These are phyloP conservation scores for Mastomys coucha DNA, from an alignment of 2,113 vertebrate species.

Conservation along the genomic window DNA sequence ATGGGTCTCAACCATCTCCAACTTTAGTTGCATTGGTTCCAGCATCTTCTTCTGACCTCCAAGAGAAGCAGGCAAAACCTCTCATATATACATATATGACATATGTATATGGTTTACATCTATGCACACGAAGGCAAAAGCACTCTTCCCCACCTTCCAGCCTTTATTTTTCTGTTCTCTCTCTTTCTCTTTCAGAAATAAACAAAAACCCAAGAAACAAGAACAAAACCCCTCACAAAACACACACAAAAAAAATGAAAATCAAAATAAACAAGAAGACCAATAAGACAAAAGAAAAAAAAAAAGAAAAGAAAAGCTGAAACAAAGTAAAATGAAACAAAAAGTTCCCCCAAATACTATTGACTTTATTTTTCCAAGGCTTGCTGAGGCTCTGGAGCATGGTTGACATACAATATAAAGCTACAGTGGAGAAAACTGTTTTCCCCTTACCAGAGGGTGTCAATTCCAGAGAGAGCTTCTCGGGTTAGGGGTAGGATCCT, in stretches of 20 bases:
- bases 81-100: too few relatives aligned
- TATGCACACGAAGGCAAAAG: neutral
- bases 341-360: neutral
- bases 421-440: neutral
- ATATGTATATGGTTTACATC: neutral
- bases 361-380: neutral
- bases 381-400: neutral
- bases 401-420: neutral
- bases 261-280: neutral
- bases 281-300: neutral
- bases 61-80: neutral
- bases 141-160: neutral
- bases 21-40: neutral
- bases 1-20: neutral
- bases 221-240: neutral
- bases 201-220: neutral
- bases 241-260: neutral
- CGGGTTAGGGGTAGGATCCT: neutral
- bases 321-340: neutral
- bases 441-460: neutral
- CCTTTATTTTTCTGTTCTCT: neutral
- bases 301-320: neutral
- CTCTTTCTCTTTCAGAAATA: neutral
- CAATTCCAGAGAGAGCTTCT: neutral
- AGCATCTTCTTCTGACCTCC: neutral